Evolutionary conservation across 1,140 invertebrate species (phyloP), one percentile per base, ranked within the genome.

Genomic region (Bombus superbus): DNA sequence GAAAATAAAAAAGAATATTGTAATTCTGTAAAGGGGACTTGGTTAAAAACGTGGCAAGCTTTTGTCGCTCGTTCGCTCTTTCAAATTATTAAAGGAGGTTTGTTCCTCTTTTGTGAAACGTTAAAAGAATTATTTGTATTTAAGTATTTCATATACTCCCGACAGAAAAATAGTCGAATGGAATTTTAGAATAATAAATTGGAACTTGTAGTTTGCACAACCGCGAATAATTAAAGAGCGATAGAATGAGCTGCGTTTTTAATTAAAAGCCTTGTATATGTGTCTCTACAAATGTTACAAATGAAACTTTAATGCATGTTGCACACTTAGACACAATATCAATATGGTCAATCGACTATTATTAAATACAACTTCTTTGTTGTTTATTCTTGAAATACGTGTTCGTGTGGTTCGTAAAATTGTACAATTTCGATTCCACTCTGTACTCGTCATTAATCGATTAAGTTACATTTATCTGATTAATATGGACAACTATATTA

Each of bases 251-350:
- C 35, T 62, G 22, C 73, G 66, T 81, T 75, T 74, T 88, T 81
- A 88, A 89, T 77, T 77, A 78, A 89, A 68, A 6, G 6, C 47
- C 53, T 79, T 69, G 81, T 72, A 84, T 69, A 66, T 28, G 15
- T 85, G 38, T 73, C 68, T 62, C 3, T 62, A 82, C 59, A 53
- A 78, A n/a, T 82, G 62, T 69, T 85, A 85, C 38, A n/a, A 22
- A 74, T 38, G 57, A 87, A 42, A 86, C 25, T 83, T 77, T 68
- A 44, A 57, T 85, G 88, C 86, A 90, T 82, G 78, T 66, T 90
- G 79, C 71, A 85, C 80, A 75, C 47, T 75, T 90, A 85, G 53
- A 74, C 66, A 76, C 62, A 32, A 80, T 42, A 42, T 59, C 28
- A 44, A 40, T 10, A 47, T 53, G 32, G 59, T 53, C 38, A 85